A percentile compares a stretch with the other conserved stretches of the same genome.
Conservation (phyloP, 2,113 vertebrate species). For the Agelaius phoeniceus region DNA sequence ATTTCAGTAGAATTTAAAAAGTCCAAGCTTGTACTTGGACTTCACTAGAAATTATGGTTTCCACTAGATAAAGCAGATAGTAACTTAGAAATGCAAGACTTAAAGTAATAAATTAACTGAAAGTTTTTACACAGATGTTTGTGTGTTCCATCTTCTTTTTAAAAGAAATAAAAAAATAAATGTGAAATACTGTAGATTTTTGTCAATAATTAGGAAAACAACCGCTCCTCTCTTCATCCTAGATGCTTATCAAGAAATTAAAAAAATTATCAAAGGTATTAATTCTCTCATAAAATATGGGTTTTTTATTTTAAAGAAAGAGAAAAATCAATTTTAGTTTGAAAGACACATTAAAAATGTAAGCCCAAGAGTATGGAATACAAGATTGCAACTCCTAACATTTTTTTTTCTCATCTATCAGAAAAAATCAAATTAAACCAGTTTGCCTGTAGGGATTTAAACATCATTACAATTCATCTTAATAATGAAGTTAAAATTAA, state of each 20-base stretch:
- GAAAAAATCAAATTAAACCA: constrained; percentile 74
- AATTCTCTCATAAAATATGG: constrained; percentile 60
- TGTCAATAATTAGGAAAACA: neutral
- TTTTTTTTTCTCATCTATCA: constrained; percentile 52
- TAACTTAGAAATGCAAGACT: neutral
- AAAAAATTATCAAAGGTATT: constrained; percentile 2
- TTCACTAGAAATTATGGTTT: neutral
- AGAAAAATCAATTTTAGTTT: constrained; percentile 67
- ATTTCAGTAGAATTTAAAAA: neutral
- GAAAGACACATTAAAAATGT: constrained; percentile 73
- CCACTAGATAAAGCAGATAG: neutral
- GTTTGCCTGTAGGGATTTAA: constrained; percentile 66
- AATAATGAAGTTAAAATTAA: constrained; percentile 78
- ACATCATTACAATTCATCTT: constrained; percentile 71
- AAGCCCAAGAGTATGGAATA: constrained; percentile 58
- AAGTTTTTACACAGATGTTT: neutral
- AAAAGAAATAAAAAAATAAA: neutral
- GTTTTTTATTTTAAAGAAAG: constrained; percentile 65
- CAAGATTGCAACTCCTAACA: constrained; percentile 58
- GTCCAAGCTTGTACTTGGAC: neutral
- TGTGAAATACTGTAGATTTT: neutral
- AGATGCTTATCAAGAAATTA: neutral
- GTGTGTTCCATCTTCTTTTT: neutral
- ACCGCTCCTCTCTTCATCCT: neutral
- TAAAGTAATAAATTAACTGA: neutral